phyloP scores from a whole-genome alignment of 2,888 invertebrate genomes.

The Acanthoscelides obtectus region DNA sequence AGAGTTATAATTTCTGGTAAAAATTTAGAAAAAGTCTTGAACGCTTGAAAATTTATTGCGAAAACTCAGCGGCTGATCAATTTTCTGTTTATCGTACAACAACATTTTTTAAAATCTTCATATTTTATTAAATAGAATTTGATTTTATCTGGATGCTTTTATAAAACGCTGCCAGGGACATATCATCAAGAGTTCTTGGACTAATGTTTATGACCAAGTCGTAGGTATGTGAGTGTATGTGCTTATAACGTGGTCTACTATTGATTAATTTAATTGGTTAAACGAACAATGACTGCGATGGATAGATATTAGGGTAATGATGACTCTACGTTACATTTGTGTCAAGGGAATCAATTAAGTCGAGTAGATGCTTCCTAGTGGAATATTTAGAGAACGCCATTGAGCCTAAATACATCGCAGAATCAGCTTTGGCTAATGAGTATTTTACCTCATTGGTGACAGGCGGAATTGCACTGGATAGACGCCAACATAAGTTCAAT shows the following conservation, averaged over 20 bases:
- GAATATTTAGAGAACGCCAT: not conserved
- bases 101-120: too few relatives aligned
- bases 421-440: not conserved
- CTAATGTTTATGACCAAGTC: too few relatives aligned
- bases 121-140: too few relatives aligned
- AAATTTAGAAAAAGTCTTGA: too few relatives aligned
- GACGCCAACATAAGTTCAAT: too few relatives aligned
- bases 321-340: not conserved
- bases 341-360: not conserved
- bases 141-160: too few relatives aligned
- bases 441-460: not conserved
- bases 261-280: not conserved
- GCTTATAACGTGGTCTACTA: not conserved
- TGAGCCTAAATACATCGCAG: not conserved
- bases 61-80: too few relatives aligned
- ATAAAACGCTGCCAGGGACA: too few relatives aligned
- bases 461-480: not conserved
- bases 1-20: too few relatives aligned
- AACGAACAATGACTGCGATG: not conserved
- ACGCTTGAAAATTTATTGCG: too few relatives aligned
- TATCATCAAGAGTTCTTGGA: too few relatives aligned
- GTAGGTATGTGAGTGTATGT: not conserved
- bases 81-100: too few relatives aligned
- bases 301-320: not conserved
- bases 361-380: not conserved